Base-by-base conservation (phyloP, 2,888 invertebrate species). In the Ferrisia virgata region DNA sequence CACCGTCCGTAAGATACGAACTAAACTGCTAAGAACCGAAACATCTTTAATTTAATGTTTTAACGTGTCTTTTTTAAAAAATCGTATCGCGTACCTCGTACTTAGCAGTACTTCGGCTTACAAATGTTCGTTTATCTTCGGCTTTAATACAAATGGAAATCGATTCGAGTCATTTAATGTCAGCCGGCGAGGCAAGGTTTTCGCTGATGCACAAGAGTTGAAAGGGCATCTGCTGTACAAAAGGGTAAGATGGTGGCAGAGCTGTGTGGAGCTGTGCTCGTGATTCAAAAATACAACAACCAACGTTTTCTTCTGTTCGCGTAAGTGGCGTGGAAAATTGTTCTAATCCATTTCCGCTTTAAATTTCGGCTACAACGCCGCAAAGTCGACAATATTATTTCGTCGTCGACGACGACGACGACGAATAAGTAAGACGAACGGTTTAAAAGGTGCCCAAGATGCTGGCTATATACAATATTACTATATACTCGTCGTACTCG, bases 151-250 rank as follows among this genome's bases (percentile, higher is more conserved):
- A 79, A 79, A 79, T 47, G 79, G 79, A 79, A 43, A 79, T 79
- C 79, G 79, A 79, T 79, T 79, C 79, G 79, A 79, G 79, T 79
- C 79, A 79, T 79, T 79, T 79, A 79, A 31, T 79, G 36, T 47
- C 28, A 31, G 53, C 31, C 22, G 31, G 47, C 47, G 47, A 6
- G 36, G 33, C 72, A 33, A 76, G 11, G n/a, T n/a, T n/a, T n/a
- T n/a, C n/a, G n/a, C n/a, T n/a, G n/a, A n/a, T n/a, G n/a, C n/a
- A n/a, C n/a, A n/a, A n/a, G n/a, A n/a, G n/a, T n/a, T n/a, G n/a
- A n/a, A n/a, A n/a, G n/a, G n/a, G n/a, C n/a, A n/a, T n/a, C n/a
- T n/a, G n/a, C n/a, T n/a, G n/a, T n/a, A n/a, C n/a, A n/a, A n/a
- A n/a, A n/a, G 15, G 39, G 76, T n/a, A 36, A 69, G 8, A 36